Evolutionary conservation across 2,888 invertebrate species (phyloP), one percentile per base, ranked within the genome.

Genomic region (Tetragonisca angustula): DNA sequence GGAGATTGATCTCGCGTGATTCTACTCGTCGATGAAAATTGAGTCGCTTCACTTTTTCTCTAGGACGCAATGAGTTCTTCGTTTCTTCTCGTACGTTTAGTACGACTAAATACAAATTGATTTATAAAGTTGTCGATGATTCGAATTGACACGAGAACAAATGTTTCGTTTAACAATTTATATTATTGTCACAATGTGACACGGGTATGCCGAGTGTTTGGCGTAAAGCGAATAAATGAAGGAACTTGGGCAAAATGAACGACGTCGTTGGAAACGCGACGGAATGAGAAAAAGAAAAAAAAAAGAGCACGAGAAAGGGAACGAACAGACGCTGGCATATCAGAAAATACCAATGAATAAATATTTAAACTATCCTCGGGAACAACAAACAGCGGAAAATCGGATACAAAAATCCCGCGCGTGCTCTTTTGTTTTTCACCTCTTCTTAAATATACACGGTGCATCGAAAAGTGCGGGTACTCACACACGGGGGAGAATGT

Each of bases 291-390:
- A 17, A n/a, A 17, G 15, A 36, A 67, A n/a, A n/a, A 36, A 9
- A n/a, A 36, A 17, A 67, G 17, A 6, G 6, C 6, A 32, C 6
- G 67, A 6, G 4, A 65, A 65, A n/a, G 27, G 19, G 15, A 43
- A 43, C n/a, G 65, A 11, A n/a, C 43, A 17, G 6, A 65, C 43
- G 43, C 6, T 65, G n/a, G n/a, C 43, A 9, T 13, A 21, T 69
- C 68, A 52, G 52, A 32, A 24, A 69, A 69, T 27, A 52, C 50
- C 68, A 27, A 21, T 52, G 19, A 49, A 52, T 52, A 69, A 69
- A 69, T 69, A 69, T 69, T 69, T 69, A 27, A 69, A 69, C 68
- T 52, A 69, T 52, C 17, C 13, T 52, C 27, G 5, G 27, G 2
- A 32, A 52, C n/a, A 32, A 27, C 52, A 52, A 52, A 32, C 52